These are phyloP conservation scores for Gryllus bimaculatus DNA, from an alignment of 1,140 invertebrate species.

Conservation along the genomic window DNA sequence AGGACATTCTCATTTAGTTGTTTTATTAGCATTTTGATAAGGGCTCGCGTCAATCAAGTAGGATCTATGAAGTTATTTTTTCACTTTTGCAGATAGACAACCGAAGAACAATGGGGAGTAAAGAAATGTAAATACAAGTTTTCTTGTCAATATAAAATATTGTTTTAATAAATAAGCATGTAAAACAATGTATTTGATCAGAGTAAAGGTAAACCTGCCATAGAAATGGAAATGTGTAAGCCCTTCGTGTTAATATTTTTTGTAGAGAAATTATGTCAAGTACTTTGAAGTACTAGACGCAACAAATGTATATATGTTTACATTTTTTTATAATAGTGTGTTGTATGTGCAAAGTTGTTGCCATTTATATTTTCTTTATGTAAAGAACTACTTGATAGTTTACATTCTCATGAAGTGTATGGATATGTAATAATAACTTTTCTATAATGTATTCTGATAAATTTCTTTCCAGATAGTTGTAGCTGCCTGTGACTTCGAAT, in stretches of 20 bases:
- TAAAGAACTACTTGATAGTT: background rate
- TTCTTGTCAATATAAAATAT: background rate
- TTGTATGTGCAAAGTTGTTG: background rate
- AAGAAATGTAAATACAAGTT: background rate
- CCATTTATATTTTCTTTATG: background rate
- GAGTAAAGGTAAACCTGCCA: background rate
- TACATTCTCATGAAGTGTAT: background rate
- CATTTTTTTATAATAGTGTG: background rate
- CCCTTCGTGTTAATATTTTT: background rate
- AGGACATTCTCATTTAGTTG: too few species aligned
- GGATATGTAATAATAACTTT: too few species aligned
- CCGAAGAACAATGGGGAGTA: background rate
- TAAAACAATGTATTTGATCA: background rate
- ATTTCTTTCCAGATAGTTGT: background rate
- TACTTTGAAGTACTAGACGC: background rate
- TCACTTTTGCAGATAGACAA: background rate
- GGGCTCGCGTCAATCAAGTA: background rate
- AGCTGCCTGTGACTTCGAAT: background rate
- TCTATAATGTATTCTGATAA: background rate
- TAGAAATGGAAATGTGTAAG: background rate
- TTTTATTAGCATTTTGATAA: too few species aligned
- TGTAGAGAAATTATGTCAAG: background rate
- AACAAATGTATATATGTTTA: conserved; percentile 2
- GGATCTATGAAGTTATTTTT: background rate
- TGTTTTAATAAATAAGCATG: background rate